Evolutionary conservation across 2,113 vertebrate genomes (phyloP).

Genomic region (Hylia prasina): DNA sequence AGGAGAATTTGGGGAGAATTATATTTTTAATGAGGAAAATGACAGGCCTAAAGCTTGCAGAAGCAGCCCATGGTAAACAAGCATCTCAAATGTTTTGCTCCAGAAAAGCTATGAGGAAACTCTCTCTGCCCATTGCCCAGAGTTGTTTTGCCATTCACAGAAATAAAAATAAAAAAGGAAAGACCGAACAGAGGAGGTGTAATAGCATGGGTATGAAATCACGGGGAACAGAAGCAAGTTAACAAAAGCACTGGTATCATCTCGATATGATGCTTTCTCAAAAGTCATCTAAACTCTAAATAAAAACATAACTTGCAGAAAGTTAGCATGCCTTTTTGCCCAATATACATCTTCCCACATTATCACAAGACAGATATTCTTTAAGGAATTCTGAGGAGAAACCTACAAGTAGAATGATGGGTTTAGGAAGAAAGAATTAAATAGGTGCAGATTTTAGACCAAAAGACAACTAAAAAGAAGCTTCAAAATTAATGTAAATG

Average conservation of each 20-base stretch:
- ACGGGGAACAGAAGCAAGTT: not conserved
- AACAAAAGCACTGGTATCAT: not conserved
- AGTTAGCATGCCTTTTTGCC: not conserved
- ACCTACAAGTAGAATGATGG: not conserved
- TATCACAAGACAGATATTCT: slow-evolving; percentile 21
- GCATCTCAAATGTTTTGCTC: not conserved
- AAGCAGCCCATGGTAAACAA: not conserved
- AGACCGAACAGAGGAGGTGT: not conserved
- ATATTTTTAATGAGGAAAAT: not conserved
- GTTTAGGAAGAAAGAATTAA: not conserved
- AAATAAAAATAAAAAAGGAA: not conserved
- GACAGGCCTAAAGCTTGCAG: not conserved
- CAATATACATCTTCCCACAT: not conserved
- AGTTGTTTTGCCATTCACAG: not conserved
- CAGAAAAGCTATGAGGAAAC: not conserved
- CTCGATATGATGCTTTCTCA: not conserved
- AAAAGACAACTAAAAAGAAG: not conserved
- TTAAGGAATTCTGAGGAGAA: not conserved
- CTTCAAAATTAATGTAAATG: not conserved
- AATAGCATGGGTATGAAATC: not conserved
- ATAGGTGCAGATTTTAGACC: not conserved
- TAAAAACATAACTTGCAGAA: not conserved
- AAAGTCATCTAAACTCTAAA: not conserved
- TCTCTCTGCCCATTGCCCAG: not conserved
- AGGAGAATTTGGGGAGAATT: not conserved